Evolutionary conservation across 2,888 invertebrate genomes (phyloP).

Genomic region (Halocaridina rubra): DNA sequence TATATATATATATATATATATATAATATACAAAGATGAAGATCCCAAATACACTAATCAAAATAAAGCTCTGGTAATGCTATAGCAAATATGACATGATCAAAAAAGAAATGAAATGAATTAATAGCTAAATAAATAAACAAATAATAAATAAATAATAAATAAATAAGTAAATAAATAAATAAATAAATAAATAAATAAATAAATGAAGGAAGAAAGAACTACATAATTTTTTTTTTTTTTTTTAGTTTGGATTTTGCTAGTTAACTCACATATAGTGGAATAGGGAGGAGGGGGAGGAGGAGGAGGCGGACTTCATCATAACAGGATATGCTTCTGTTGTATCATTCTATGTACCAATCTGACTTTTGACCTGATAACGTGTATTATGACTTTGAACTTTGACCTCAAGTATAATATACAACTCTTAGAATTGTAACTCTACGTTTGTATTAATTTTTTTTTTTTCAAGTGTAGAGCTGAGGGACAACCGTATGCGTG

Average conservation of each 20-base stretch:
- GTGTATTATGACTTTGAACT: no score
- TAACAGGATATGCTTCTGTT: no score
- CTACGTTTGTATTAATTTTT: no score
- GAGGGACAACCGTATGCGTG: no score
- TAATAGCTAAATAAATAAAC: neutral
- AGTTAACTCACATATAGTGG: no score
- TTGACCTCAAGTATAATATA: neutral
- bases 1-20: neutral
- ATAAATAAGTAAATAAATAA: neutral
- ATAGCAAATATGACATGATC: neutral
- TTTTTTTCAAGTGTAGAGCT: no score
- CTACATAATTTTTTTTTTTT: neutral
- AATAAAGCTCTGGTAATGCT: neutral
- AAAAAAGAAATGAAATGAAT: neutral
- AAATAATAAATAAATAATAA: neutral
- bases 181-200: neutral
- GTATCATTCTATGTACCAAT: no score
- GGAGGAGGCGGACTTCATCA: no score
- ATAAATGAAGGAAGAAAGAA: neutral
- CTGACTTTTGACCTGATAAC: neutral
- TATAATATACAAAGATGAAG: neutral
- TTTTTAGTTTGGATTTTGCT: neutral
- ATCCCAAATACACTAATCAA: no score
- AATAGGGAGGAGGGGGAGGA: no score
- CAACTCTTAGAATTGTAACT: no score